Evolutionary conservation across 2,113 vertebrate genomes (phyloP), one percentile per base, ranked within the genome.

Genomic region (Struthidea cinerea): DNA sequence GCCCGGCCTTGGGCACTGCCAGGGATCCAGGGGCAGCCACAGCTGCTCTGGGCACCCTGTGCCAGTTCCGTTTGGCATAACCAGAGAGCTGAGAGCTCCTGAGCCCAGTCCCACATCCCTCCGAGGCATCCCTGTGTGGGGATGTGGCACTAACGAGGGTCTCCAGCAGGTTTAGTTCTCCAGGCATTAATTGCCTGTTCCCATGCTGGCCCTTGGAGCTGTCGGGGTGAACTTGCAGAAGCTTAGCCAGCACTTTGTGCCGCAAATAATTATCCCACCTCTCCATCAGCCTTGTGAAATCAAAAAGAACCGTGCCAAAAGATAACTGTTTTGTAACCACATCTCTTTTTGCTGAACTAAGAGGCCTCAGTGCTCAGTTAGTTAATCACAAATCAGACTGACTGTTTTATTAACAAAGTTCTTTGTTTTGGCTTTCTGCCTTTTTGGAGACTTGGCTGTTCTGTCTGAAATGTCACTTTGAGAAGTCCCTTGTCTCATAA

Each of bases 351-450:
- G 18, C 83, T 74, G 80, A 74, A 7, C 79, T 57, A 4, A 2
- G 52, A 60, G 52, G 28, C n/a, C 37, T 93, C 49, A 24, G 49
- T 5, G 6, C 57, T 89, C 91, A 56, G 70, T 28, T 30, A 77
- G 71, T 94, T 96, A 92, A 91, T 93, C 81, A 74, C 78, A 83
- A 67, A 76, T 76, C 55, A 76, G n/a, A 12, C 39, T 65, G 42
- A 14, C 47, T 24, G 39, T n/a, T 79, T 86, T 22, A 88, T 65
- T 77, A 69, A 46, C 65, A 52, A 63, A 50, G 33, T 20, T 64
- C 37, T 52, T 28, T 2, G 65, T 80, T 92, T 91, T 90, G 67
- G 59, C 30, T 81, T 86, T 59, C n/a, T 88, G 59, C 42, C 68
- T 63, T n/a, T 23, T 10, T 70, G 35, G 56, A 47, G 70, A 39